Base-by-base conservation (phyloP, 1,140 invertebrate species). In the Portunus trituberculatus region DNA sequence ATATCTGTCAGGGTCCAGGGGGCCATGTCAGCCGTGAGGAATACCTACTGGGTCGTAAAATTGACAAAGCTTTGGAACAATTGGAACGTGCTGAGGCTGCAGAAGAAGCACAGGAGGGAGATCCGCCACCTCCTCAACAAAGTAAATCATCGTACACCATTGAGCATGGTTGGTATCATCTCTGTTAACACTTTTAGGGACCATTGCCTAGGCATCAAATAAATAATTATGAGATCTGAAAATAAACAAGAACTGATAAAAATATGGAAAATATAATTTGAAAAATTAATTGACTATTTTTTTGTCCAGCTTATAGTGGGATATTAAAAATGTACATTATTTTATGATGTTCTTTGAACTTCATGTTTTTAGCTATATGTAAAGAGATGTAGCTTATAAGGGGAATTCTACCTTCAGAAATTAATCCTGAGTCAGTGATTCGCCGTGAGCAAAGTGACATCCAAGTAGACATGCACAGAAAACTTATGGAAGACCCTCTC, bases 401-500 rank as follows among this genome's bases (percentile, higher is more conserved):
- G 12, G 67, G 12, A 76, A 25, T 25, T 76, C n/a, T 96, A 91
- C 87, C 96, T 86, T 48, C 95, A 97, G 98, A 98, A 97, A 98
- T 98, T 96, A 98, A 98, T 92, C 98, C 98, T 52, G 98, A 98
- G 83, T 98, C 98, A 0, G 97, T 98, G 89, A 97, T 98, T 48
- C 98, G 97, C 96, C 96, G 96, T 94, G 97, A 97, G 92, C 97
- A 97, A 2, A 97, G 97, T 88, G 97, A 97, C 86, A n/a, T 94
- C 93, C 98, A 98, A 97, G 98, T 98, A 7, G 98, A 99, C 97
- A 97, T 98, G 95, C 97, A 97, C 76, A 97, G 98, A 87, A 99
- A 99, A 97, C 97, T 99, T 94, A 98, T 98, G 97, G 99, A 99
- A 97, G 99, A 99, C 97, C 99, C 99, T 0, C 97, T 99, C 46